These are phyloP conservation scores for Montipora foliosa DNA, from an alignment of 64 coral and sea anemone species.

Conservation along the genomic window DNA sequence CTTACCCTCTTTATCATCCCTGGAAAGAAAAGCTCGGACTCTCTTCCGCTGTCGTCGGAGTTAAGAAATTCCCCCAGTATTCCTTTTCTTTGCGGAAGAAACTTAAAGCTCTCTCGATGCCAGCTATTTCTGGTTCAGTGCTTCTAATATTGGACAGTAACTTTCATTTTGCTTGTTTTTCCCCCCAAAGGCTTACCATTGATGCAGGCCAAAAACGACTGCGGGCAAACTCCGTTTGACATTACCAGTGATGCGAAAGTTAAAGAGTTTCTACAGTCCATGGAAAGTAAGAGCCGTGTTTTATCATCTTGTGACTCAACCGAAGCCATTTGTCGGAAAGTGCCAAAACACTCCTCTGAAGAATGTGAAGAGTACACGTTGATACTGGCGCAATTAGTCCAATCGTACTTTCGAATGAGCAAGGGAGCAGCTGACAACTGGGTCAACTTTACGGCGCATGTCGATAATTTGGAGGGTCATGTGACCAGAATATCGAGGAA, in stretches of 20 bases:
- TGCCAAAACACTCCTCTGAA: background rate
- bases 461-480: conserved; percentile 27
- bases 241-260: conserved; percentile 3
- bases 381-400: conserved; percentile 63
- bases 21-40: no score
- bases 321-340: background rate
- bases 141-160: no score
- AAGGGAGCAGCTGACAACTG: background rate
- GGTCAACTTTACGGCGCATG: background rate
- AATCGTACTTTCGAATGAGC: conserved; percentile 23
- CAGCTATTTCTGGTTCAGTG: no score
- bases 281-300: background rate
- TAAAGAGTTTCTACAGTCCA: conserved; percentile 26
- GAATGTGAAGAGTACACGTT: conserved; percentile 47
- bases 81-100: no score
- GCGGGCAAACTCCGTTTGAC: background rate
- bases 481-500: background rate
- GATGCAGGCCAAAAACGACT: background rate
- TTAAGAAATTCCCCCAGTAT: no score
- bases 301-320: background rate
- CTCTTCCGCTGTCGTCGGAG: no score
- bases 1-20: no score
- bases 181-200: no score
- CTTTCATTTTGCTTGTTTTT: no score
- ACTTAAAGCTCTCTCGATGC: no score